These are phyloP conservation scores for Mormoops blainvillei DNA, from an alignment of 2,113 vertebrate species.

Conservation along the genomic window DNA sequence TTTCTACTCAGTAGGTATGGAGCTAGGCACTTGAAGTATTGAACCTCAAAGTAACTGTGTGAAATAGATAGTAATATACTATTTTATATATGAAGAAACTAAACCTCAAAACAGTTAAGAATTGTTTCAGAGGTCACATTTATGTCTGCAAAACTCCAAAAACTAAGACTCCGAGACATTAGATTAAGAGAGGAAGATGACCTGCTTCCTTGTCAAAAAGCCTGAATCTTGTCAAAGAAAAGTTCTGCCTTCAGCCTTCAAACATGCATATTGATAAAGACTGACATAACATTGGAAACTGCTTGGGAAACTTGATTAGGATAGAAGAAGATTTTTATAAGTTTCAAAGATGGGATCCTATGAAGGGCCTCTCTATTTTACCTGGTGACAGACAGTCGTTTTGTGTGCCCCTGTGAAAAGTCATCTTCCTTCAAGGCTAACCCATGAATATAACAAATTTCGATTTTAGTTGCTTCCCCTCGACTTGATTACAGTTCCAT, in stretches of 20 bases:
- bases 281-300: neutral
- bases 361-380: neutral
- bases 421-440: neutral
- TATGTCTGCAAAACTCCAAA: neutral
- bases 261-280: neutral
- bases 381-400: neutral
- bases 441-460: neutral
- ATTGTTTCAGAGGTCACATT: neutral
- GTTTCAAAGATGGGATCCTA: neutral
- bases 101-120: neutral
- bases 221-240: neutral
- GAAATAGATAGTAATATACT: neutral
- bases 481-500: neutral
- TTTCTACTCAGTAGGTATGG: neutral
- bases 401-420: neutral
- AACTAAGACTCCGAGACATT: neutral
- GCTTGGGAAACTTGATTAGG: neutral
- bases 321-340: neutral
- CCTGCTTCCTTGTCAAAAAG: neutral
- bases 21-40: neutral
- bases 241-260: neutral
- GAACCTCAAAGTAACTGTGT: neutral
- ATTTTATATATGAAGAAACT: neutral
- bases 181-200: neutral
- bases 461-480: neutral